Conservation (phyloP, 2,113 vertebrate species). For the Ameiurus melas region DNA sequence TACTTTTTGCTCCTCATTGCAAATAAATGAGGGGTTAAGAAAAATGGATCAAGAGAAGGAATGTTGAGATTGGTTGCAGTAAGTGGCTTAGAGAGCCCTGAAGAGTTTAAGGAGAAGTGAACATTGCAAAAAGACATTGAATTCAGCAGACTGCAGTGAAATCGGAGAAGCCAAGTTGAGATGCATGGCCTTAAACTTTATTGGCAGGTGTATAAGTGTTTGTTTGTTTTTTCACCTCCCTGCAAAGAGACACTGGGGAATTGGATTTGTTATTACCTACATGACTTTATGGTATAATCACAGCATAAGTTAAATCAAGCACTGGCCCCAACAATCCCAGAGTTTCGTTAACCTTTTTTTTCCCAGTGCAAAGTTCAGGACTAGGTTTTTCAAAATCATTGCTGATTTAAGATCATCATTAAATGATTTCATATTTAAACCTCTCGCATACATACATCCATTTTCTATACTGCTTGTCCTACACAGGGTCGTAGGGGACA, state of each 20-base stretch:
- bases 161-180: not conserved
- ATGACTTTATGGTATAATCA: slow-evolving; percentile 15
- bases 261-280: slow-evolving; percentile 38
- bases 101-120: slow-evolving; percentile 16
- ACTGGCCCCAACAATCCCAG: not conserved
- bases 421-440: not conserved
- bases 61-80: not conserved
- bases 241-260: slow-evolving; percentile 18
- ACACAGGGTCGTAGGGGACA: no score
- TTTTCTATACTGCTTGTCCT: no score
- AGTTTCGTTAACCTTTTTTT: slow-evolving; percentile 1
- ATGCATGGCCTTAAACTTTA: slow-evolving; percentile 8
- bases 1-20: not conserved
- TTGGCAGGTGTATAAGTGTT: slow-evolving; percentile 2
- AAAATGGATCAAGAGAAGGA: slow-evolving; percentile 7
- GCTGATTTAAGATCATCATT: not conserved
- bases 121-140: slow-evolving; percentile 22
- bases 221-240: slow-evolving; percentile 29
- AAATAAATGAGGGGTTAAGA: not conserved
- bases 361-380: not conserved
- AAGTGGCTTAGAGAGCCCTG: not conserved
- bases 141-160: not conserved
- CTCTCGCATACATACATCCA: not conserved
- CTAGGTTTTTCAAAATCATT: not conserved
- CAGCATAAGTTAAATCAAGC: slow-evolving; percentile 29